A percentile compares a stretch with the other conserved stretches of the same genome.
These are phyloP conservation scores for Heliothis virescens DNA, from an alignment of 1,140 invertebrate species.

Conservation along the genomic window DNA sequence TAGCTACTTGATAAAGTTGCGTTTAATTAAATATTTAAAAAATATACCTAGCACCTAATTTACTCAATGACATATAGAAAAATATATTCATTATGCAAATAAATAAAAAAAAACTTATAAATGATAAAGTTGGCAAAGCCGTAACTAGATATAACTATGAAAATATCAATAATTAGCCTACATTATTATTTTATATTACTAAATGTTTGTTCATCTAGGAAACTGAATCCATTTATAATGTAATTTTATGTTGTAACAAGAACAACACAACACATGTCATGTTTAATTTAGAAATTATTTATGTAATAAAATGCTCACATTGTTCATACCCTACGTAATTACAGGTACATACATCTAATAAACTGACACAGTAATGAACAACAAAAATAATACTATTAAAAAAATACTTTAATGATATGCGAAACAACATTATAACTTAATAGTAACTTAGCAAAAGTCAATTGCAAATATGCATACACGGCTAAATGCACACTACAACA, in stretches of 20 bases:
- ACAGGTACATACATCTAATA: slow-evolving; percentile 46
- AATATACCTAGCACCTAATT: slow-evolving; percentile 37
- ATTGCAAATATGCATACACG: slow-evolving; percentile 3
- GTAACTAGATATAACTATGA: slow-evolving; percentile 30
- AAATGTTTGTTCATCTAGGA: background rate
- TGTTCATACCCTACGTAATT: slow-evolving; percentile 43
- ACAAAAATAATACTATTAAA: slow-evolving; percentile 55
- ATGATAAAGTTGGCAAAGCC: slow-evolving; percentile 26
- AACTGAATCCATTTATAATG: slow-evolving; percentile 6
- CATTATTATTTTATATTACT: background rate
- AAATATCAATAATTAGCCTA: slow-evolving; percentile 41
- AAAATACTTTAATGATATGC: slow-evolving; percentile 57
- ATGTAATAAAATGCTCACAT: slow-evolving; percentile 44
- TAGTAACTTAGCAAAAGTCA: slow-evolving; percentile 38
- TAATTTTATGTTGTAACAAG: background rate
- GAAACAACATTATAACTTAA: slow-evolving; percentile 51
- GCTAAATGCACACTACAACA: slow-evolving; percentile 2
- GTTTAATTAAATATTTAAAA: slow-evolving; percentile 3
- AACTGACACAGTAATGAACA: slow-evolving; percentile 33
- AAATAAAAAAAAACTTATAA: slow-evolving; percentile 17
- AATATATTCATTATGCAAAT: slow-evolving; percentile 40
- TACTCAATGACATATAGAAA: slow-evolving; percentile 38
- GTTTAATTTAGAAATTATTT: slow-evolving; percentile 16
- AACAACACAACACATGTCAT: background rate
- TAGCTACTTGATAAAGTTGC: slow-evolving; percentile 4